Conservation (phyloP, 2,113 vertebrate genomes). For the Calidris pygmaea region DNA sequence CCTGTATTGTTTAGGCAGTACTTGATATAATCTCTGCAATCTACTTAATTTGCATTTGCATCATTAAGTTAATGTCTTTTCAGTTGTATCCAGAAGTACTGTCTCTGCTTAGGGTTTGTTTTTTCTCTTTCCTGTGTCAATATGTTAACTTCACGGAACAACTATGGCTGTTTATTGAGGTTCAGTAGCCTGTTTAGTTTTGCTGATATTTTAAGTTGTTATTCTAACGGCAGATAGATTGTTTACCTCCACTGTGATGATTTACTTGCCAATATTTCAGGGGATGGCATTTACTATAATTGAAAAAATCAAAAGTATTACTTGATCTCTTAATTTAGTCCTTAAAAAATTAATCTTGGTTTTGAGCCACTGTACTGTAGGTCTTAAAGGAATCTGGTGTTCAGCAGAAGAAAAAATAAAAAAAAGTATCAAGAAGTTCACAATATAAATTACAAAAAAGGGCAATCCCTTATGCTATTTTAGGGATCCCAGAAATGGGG, state of each 20-base stretch:
- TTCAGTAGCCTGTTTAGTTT: not conserved
- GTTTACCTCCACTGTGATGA: not conserved
- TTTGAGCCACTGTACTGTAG: not conserved
- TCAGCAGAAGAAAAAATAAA: not conserved
- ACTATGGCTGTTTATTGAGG: not conserved
- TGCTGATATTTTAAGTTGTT: not conserved
- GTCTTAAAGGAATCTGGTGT: not conserved
- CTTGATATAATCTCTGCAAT: not conserved
- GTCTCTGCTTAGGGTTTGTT: not conserved
- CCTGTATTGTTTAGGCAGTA: not conserved
- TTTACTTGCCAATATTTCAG: not conserved
- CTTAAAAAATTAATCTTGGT: not conserved
- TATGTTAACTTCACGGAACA: not conserved
- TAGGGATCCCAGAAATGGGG: not conserved
- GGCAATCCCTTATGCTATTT: not conserved
- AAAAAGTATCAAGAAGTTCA: not conserved
- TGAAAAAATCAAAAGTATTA: not conserved
- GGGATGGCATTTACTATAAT: not conserved
- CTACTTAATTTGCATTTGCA: not conserved
- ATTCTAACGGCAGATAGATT: not conserved
- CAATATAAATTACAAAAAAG: not conserved
- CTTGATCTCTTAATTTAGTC: not conserved
- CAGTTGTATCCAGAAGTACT: not conserved
- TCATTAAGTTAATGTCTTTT: not conserved
- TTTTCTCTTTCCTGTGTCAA: not conserved